Conservation (phyloP, 2,113 vertebrate species). For the Ciconia stormi region DNA sequence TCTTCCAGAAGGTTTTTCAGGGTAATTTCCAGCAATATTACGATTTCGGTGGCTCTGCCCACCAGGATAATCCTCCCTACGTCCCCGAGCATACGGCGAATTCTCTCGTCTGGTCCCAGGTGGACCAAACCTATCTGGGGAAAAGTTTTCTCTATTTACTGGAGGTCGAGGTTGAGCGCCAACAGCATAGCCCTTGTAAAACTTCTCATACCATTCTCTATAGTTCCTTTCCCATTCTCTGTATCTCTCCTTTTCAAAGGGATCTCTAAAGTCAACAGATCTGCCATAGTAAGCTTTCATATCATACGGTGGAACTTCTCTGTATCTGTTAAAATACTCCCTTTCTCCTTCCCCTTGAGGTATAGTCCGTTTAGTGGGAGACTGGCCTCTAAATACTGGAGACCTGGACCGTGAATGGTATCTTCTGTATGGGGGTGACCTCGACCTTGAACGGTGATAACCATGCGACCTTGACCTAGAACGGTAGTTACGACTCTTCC, state of each 20-base stretch:
- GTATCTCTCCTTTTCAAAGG: slow-evolving; percentile 87
- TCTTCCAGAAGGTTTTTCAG: slow-evolving; percentile 76
- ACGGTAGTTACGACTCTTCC: slow-evolving; percentile 83
- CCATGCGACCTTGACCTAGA: slow-evolving; percentile 85
- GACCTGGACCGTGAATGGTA: slow-evolving; percentile 87
- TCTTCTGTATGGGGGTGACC: slow-evolving; percentile 84
- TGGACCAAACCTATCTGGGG: slow-evolving; percentile 77
- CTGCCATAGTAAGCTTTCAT: slow-evolving; percentile 84
- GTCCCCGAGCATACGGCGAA: slow-evolving; percentile 83
- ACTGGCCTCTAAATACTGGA: slow-evolving; percentile 82
- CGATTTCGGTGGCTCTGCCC: slow-evolving; percentile 76
- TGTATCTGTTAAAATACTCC: slow-evolving; percentile 80
- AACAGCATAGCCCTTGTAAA: slow-evolving; percentile 84
- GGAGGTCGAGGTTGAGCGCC: slow-evolving; percentile 79
- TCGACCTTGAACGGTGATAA: slow-evolving; percentile 88
- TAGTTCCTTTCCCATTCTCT: slow-evolving; percentile 92
- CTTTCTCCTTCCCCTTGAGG: slow-evolving; percentile 78
- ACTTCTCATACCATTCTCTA: slow-evolving; percentile 93
- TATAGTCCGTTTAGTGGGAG: slow-evolving; percentile 84
- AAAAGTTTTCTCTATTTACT: slow-evolving; percentile 76
- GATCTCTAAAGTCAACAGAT: slow-evolving; percentile 81
- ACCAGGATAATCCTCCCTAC: slow-evolving; percentile 72
- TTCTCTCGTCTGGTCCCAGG: slow-evolving; percentile 79
- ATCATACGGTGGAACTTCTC: slow-evolving; percentile 86
- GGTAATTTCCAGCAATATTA: slow-evolving; percentile 70